Evolutionary conservation across 2,797 vertebrate genomes (phyloP).

Genomic region (Tragopan temminckii): DNA sequence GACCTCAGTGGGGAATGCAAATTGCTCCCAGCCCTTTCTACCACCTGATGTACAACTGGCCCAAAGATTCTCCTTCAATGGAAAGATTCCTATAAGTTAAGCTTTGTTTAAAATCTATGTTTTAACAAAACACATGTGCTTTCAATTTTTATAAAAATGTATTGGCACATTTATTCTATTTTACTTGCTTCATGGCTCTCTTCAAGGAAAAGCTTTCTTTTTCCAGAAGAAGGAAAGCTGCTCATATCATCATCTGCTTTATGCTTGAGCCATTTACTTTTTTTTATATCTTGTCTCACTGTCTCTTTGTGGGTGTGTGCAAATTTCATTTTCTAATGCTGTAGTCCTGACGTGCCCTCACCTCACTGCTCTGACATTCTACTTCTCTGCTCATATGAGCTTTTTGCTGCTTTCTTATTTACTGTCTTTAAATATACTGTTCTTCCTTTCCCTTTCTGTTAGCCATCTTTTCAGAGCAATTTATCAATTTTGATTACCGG

Average conservation of each 20-base stretch:
- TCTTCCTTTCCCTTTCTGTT: not conserved
- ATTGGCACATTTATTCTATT: conserved; percentile 52
- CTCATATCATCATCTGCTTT: conserved; percentile 63
- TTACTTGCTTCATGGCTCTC: conserved; percentile 35
- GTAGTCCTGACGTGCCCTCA: conserved; percentile 27
- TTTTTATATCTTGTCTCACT: conserved; percentile 39
- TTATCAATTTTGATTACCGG: not conserved
- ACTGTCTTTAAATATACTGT: not conserved
- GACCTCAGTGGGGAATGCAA: not conserved
- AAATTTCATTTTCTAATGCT: conserved; percentile 15
- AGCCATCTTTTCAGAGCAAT: not conserved
- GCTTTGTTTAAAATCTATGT: conserved; percentile 28
- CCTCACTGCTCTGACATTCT: not conserved
- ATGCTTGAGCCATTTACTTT: not conserved
- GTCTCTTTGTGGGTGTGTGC: conserved; percentile 9
- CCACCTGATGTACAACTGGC: not conserved
- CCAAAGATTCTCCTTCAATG: not conserved
- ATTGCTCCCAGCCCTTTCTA: not conserved
- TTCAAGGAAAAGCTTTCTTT: conserved; percentile 51
- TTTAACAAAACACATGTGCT: conserved; percentile 53
- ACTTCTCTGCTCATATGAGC: not conserved
- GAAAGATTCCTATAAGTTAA: conserved; percentile 31
- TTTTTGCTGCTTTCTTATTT: not conserved
- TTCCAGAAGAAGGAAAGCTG: conserved; percentile 60
- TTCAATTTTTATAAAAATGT: conserved; percentile 68